These are phyloP conservation scores for Mus spretus DNA, from an alignment of 2,797 vertebrate species.

Conservation along the genomic window DNA sequence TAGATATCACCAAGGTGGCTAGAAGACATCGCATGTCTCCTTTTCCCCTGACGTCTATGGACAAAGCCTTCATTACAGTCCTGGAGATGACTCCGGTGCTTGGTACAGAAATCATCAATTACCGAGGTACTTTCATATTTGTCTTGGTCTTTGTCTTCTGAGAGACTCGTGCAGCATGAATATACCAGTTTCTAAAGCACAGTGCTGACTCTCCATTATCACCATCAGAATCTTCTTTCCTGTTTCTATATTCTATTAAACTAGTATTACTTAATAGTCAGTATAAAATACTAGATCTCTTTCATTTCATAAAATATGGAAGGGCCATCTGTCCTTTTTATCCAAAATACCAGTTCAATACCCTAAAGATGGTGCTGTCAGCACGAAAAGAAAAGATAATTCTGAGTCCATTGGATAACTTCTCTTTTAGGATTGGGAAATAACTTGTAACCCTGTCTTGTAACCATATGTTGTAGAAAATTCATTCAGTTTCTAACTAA, in stretches of 20 bases:
- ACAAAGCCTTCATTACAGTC: conserved; percentile 99
- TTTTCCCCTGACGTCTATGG: conserved; percentile 99
- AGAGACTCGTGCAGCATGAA: conserved; percentile 37
- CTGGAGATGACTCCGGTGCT: conserved; percentile 99
- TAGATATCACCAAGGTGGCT: conserved; percentile 99
- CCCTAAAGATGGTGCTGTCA: background rate
- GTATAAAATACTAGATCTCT: conserved; percentile 3
- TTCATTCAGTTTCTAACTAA: background rate
- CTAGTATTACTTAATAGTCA: conserved; percentile 31
- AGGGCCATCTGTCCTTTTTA: background rate
- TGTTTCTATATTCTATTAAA: conserved; percentile 49
- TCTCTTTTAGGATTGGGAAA: conserved; percentile 47
- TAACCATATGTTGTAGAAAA: conserved; percentile 36
- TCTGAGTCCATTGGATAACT: conserved; percentile 20
- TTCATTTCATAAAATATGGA: conserved; percentile 48
- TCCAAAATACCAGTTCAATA: conserved; percentile 23
- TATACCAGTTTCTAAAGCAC: conserved; percentile 20
- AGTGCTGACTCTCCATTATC: conserved; percentile 23
- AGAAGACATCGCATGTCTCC: conserved; percentile 99
- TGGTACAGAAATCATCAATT: conserved; percentile 99
- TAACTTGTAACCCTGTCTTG: background rate
- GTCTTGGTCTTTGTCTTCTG: conserved; percentile 19
- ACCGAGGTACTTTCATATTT: conserved; percentile 92
- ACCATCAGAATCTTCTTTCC: conserved; percentile 47
- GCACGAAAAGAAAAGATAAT: conserved; percentile 35